Percentiles rank a stretch among this genome's conserved stretches.
Conservation (phyloP, 2,113 vertebrate species). For the Pituophis catenifer region DNA sequence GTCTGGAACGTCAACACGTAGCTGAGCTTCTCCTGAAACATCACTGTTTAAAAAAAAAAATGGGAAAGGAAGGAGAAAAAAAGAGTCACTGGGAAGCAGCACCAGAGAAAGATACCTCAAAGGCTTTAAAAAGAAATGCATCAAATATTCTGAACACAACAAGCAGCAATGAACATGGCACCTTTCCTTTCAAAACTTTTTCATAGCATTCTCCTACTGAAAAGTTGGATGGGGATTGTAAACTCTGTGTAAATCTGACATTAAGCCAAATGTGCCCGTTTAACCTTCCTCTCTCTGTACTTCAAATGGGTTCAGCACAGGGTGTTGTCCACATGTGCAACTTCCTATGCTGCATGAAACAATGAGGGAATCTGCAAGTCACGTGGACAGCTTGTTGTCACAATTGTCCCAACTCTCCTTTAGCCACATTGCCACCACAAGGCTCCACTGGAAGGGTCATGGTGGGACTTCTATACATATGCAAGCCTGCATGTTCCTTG, state of each 20-base stretch:
- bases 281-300: not conserved
- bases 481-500: not conserved
- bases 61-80: too few relatives aligned
- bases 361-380: not conserved
- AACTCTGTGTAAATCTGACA: not conserved
- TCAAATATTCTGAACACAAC: not conserved
- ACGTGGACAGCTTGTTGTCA: not conserved
- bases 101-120: not conserved
- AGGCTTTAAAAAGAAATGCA: not conserved
- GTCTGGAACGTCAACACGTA: conserved; percentile 81
- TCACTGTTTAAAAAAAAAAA: conserved; percentile 52
- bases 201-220: not conserved
- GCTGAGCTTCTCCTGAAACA: conserved; percentile 74
- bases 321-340: not conserved
- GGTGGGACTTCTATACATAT: not conserved
- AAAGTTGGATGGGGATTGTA: not conserved
- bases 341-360: not conserved
- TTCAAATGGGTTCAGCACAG: not conserved
- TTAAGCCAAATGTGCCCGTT: not conserved
- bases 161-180: not conserved
- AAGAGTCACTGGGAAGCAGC: too few relatives aligned
- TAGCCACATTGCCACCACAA: not conserved
- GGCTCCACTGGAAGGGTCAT: not conserved
- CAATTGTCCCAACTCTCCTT: not conserved
- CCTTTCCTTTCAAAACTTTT: not conserved